phyloP scores from a whole-genome alignment of 2,797 vertebrate species.

The Lutjanus campechanus region DNA sequence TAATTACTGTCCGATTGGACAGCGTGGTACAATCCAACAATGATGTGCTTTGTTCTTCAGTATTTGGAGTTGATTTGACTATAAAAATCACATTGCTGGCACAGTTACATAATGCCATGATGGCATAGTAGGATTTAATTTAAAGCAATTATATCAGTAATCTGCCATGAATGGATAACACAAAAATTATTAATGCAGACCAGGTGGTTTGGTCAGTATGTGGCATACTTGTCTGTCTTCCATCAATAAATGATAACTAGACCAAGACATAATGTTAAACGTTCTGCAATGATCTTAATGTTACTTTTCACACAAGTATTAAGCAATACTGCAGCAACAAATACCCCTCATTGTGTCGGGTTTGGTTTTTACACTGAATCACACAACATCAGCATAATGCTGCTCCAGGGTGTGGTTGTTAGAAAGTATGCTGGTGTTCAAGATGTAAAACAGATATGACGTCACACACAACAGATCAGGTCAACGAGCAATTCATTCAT shows the following conservation, averaged over 20 bases:
- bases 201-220: not conserved
- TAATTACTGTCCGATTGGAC: constrained; percentile 5
- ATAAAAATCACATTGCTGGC: not conserved
- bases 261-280: not conserved
- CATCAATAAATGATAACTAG: not conserved
- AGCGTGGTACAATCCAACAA: not conserved
- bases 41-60: constrained; percentile 7
- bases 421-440: no score
- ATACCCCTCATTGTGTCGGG: no score
- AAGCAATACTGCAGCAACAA: no score
- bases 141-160: not conserved
- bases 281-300: not conserved
- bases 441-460: no score
- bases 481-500: no score
- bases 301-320: no score
- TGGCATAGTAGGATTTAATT: not conserved
- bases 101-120: not conserved
- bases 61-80: not conserved
- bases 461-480: no score
- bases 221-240: not conserved
- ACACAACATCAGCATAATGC: no score
- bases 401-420: no score
- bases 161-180: not conserved
- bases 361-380: no score
- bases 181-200: not conserved